Conservation (phyloP, 2,797 vertebrate genomes). For the Chelon auratus region DNA sequence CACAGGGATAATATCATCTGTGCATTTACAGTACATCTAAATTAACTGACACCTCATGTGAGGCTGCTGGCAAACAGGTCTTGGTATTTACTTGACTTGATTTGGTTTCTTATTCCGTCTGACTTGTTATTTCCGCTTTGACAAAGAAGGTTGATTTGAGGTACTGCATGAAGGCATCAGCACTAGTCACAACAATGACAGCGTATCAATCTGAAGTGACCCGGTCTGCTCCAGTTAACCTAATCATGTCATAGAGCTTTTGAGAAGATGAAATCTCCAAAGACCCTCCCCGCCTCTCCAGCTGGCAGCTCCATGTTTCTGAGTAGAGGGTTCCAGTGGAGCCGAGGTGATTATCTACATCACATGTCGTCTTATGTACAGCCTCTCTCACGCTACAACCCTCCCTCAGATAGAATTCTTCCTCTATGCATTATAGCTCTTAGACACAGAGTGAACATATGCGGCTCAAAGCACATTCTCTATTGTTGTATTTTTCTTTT, state of each 20-base stretch:
- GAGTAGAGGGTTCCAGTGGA: conserved; percentile 63
- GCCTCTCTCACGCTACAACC: conserved; percentile 53
- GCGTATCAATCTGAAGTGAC: conserved; percentile 36
- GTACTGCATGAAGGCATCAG: not conserved
- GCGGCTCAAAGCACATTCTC: conserved; percentile 8
- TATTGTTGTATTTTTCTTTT: conserved; percentile 12
- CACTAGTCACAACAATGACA: conserved; percentile 24
- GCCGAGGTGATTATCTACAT: conserved; percentile 69
- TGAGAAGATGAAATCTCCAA: conserved; percentile 72
- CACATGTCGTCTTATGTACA: conserved; percentile 68
- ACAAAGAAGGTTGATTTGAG: not conserved
- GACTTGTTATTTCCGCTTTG: not conserved
- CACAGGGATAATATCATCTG: conserved; percentile 20
- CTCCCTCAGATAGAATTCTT: conserved; percentile 27
- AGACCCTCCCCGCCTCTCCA: conserved; percentile 55
- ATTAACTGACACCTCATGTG: conserved; percentile 4
- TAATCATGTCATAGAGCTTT: conserved; percentile 67
- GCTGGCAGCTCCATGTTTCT: conserved; percentile 69
- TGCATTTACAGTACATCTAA: not conserved
- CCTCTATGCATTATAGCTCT: conserved; percentile 39
- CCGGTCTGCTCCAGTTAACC: conserved; percentile 42
- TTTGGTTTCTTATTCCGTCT: too few species aligned
- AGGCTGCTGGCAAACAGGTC: not conserved
- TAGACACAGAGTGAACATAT: conserved; percentile 27
- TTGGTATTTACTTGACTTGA: too few species aligned